These are phyloP conservation scores for Hemithea aestivaria DNA, from an alignment of 2,888 invertebrate genomes.

Conservation along the genomic window DNA sequence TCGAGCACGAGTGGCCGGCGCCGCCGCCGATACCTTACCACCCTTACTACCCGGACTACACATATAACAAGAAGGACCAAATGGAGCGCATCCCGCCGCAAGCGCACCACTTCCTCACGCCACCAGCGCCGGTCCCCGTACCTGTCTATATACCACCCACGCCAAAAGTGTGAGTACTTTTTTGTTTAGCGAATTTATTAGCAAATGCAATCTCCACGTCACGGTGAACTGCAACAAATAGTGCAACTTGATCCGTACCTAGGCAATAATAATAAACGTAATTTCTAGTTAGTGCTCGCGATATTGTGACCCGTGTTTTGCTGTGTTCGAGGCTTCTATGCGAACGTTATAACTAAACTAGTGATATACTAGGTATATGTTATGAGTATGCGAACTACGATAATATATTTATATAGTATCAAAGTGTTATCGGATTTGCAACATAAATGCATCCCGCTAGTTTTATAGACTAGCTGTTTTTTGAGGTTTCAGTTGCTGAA, in stretches of 20 bases:
- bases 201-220: too few species aligned
- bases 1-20: constrained; percentile 39
- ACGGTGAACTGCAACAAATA: too few species aligned
- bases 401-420: too few species aligned
- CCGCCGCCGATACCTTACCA: constrained; percentile 35
- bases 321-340: too few species aligned
- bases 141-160: constrained; percentile 18
- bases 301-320: too few species aligned
- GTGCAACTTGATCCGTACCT: neutral
- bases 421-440: too few species aligned
- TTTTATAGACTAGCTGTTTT: too few species aligned
- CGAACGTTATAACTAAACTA: too few species aligned
- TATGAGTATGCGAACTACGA: too few species aligned
- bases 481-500: too few species aligned
- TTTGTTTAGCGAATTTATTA: neutral
- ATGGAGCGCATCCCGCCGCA: constrained; percentile 24
- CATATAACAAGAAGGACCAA: constrained; percentile 30
- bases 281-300: constrained; percentile 1
- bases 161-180: constrained; percentile 35
- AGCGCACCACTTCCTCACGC: constrained; percentile 21
- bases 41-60: constrained; percentile 34
- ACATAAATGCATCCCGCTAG: too few species aligned
- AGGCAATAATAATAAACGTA: neutral
- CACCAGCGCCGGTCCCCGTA: constrained; percentile 12
- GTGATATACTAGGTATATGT: too few species aligned